Conservation (phyloP, 2,888 invertebrate genomes). For the Caenorhabditis plicata region DNA sequence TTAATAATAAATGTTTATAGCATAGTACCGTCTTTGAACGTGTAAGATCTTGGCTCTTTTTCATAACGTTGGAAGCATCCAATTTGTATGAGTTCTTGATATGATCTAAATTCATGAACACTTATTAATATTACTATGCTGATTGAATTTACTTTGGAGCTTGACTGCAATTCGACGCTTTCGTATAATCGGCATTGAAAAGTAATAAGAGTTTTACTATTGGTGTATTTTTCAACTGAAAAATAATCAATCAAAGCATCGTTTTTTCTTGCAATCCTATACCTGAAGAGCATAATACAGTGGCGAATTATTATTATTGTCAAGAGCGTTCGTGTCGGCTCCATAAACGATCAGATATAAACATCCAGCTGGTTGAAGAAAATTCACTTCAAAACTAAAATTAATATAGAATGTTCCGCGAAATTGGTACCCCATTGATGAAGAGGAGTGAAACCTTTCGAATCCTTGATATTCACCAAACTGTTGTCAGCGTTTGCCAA, state of each 20-base stretch:
- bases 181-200: conserved; percentile 7
- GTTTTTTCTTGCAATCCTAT: neutral
- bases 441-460: neutral
- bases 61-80: neutral
- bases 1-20: too few species aligned
- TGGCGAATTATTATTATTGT: conserved; percentile 16
- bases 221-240: neutral
- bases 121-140: too few species aligned
- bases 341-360: conserved; percentile 15
- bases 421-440: conserved; percentile 2
- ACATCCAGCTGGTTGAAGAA: neutral
- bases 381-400: neutral
- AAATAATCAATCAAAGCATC: neutral
- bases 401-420: too few species aligned
- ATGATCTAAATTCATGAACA: too few species aligned
- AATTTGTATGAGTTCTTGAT: too few species aligned
- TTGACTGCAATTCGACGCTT: too few species aligned
- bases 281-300: conserved; percentile 17
- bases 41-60: neutral
- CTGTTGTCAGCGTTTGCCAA: neutral
- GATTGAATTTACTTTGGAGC: too few species aligned
- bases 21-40: neutral
- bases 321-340: conserved; percentile 10
- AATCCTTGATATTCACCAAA: neutral
- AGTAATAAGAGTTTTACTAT: neutral